A percentile compares a stretch with the other conserved stretches of the same genome.
Conservation (phyloP, 2,113 vertebrate genomes). For the Petaurus breviceps region DNA sequence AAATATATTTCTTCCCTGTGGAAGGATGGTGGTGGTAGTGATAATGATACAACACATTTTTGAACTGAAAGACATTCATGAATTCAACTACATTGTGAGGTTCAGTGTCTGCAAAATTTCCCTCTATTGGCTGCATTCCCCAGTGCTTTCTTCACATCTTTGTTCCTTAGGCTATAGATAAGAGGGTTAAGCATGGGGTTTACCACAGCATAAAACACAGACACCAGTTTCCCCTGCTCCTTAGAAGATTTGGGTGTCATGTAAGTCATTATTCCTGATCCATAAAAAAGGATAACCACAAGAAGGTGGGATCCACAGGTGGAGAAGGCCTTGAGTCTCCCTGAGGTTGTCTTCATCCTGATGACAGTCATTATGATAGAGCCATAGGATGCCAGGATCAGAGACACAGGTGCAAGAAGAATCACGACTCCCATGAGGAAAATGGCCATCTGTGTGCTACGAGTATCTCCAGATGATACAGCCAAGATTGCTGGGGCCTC, state of each 20-base stretch:
- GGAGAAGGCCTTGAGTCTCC: conserved; percentile 59
- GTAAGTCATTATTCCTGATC: conserved; percentile 75
- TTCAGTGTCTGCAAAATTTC: neutral
- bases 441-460: conserved; percentile 68
- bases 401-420: conserved; percentile 65
- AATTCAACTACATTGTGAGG: neutral
- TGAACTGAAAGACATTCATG: neutral
- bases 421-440: conserved; percentile 68
- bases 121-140: conserved; percentile 19
- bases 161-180: conserved; percentile 76
- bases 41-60: neutral
- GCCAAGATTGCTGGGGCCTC: conserved; percentile 76
- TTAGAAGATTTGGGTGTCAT: conserved; percentile 72
- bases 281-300: conserved; percentile 71
- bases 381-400: conserved; percentile 71
- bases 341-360: conserved; percentile 58
- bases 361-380: conserved; percentile 61
- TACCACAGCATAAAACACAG: conserved; percentile 74
- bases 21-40: neutral
- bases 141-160: conserved; percentile 72
- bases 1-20: neutral
- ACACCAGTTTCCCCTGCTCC: conserved; percentile 71
- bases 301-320: conserved; percentile 67
- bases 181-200: conserved; percentile 77
- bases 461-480: conserved; percentile 70